A percentile compares a stretch with the other conserved stretches of the same genome.
phyloP scores from a whole-genome alignment of 2,888 invertebrate species.

The Sipha maydis region DNA sequence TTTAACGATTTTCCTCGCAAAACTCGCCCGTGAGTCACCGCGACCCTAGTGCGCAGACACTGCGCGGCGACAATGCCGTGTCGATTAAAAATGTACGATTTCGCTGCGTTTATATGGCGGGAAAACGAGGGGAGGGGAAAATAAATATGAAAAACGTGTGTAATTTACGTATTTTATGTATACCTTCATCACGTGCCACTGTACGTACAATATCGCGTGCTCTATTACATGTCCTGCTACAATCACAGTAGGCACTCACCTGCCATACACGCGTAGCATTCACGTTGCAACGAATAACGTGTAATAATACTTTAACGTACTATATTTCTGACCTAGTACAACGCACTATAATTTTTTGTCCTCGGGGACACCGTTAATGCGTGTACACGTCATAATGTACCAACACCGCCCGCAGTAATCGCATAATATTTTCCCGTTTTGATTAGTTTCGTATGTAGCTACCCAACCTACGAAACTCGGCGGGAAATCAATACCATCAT shows the following conservation, averaged over 20 bases:
- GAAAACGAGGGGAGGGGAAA: background rate
- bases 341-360: constrained; percentile 8
- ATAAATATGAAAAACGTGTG: background rate
- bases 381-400: background rate
- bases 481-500: background rate
- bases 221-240: no score
- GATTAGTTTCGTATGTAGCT: constrained; percentile 1
- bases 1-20: background rate
- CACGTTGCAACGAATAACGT: background rate
- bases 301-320: background rate
- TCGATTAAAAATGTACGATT: constrained; percentile 16
- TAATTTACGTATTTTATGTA: background rate
- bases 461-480: background rate
- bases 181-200: no score
- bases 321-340: constrained; percentile 21
- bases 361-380: background rate
- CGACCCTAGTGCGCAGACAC: background rate
- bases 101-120: background rate
- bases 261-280: background rate
- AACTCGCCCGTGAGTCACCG: background rate
- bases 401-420: background rate
- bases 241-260: background rate
- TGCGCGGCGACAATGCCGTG: background rate
- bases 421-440: background rate
- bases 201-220: background rate